Conservation (phyloP, 1,140 invertebrate genomes). For the Diabrotica virgifera region DNA sequence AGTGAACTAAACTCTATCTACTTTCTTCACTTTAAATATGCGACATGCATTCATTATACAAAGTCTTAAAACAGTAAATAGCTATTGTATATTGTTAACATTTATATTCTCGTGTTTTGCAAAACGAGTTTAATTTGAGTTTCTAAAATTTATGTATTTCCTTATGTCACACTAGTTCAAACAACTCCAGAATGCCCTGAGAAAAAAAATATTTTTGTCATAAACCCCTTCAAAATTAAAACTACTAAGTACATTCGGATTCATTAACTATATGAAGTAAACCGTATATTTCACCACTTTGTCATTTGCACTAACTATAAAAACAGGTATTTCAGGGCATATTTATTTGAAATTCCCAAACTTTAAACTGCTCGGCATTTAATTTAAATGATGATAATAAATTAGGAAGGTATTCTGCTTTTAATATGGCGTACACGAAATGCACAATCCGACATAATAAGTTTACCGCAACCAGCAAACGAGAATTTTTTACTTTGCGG, state of each 20-base stretch:
- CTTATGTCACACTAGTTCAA: too few relatives aligned
- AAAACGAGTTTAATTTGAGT: too few relatives aligned
- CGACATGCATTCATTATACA: too few relatives aligned
- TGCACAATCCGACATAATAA: not conserved
- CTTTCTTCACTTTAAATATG: too few relatives aligned
- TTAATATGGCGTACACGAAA: not conserved
- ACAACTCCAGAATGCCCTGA: too few relatives aligned
- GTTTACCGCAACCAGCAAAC: not conserved
- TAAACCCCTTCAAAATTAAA: too few relatives aligned
- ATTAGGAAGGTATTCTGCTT: constrained; percentile 2
- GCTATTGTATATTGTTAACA: too few relatives aligned
- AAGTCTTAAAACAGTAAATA: too few relatives aligned
- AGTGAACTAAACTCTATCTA: too few relatives aligned
- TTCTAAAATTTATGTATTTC: too few relatives aligned
- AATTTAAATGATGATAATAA: constrained; percentile 1
- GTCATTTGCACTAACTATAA: constrained; percentile 2
- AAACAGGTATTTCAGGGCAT: not conserved
- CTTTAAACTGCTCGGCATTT: not conserved
- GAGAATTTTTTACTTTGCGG: not conserved
- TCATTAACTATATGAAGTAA: not conserved
- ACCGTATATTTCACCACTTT: not conserved
- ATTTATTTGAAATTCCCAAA: not conserved
- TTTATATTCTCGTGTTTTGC: too few relatives aligned
- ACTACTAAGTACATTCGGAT: not conserved
- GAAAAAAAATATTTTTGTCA: too few relatives aligned